Evolutionary conservation across 2,113 vertebrate genomes (phyloP), one percentile per base, ranked within the genome.

Genomic region (Neopipo cinnamomea): DNA sequence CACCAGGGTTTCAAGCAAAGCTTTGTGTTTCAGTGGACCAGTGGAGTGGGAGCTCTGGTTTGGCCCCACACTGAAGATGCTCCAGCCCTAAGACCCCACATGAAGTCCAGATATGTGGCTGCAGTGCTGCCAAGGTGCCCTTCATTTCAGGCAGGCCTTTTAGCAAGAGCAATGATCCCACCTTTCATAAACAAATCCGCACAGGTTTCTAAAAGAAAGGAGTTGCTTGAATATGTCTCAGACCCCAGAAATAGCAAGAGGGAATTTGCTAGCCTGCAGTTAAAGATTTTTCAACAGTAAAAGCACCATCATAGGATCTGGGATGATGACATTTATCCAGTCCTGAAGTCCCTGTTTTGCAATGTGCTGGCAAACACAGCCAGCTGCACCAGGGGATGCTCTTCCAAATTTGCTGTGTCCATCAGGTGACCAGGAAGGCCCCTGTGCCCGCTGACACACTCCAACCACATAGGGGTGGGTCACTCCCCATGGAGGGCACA

Each of bases 371-470:
- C 52, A 76, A 37, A 25, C 73, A 27, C 27, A 58, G 71, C 16
- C 46, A 55, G 41, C 2, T 37, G 65, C 53, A 31, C 19, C 31
- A 30, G 23, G 6, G 33, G 41, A 24, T 83, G 61, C 25, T 37
- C 50, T 52, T 21, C 83, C 75, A 35, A 33, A 50, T 44, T 7
- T 61, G 35, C 81, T 42, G 28, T 46, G 46, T 24, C 46, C 44
- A 27, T 31, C 33, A 14, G 27, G 24, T 7, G 37, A 7, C 30
- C 22, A 5, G 46, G 58, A 42, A 56, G 62, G 46, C 7, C 39
- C 42, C 61, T 3, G 3, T 47, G 33, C 21, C 31, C 0, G 0
- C 31, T 56, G 52, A 21, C 2, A 4, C 53, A 49, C 5, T 18
- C 50, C 3, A 4, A 12, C 18, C 44, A 33, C 8, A 2, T 4